Base-by-base conservation (phyloP, 2,888 invertebrate species). In the Gymnosoma rotundatum region DNA sequence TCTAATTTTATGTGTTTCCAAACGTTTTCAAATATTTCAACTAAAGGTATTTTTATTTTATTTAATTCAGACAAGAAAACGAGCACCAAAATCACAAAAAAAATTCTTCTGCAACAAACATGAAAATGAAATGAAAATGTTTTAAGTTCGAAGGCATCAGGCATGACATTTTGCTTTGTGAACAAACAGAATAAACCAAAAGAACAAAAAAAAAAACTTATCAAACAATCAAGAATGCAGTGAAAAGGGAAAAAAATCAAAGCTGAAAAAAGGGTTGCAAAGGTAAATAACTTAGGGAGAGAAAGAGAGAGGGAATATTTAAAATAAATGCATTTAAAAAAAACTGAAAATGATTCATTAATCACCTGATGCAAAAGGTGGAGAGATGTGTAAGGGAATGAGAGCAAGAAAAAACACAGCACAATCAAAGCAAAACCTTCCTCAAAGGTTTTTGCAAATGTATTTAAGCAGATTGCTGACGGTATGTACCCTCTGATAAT, bases 151-250 rank as follows among this genome's bases (percentile, higher is more conserved):
- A 80, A 80, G 78, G 70, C 75, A 83, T 64, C 52, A 74, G 69
- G 79, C 78, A 83, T 83, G 79, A 78, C 78, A 83, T 79, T 83
- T 83, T 50, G 73, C 61, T 80, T 74, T 74, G 56, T 58, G 72
- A 52, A 54, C 70, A 52, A 73, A 64, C 21, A 64, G 21, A 36
- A 50, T 9, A 18, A 42, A 32, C 3, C 3, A 9, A 48, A 5
- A 42, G 16, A 52, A 58, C 0, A 76, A 66, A 21, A 38, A 50
- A 56, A 48, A n/a, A 48, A 48, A 60, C 4, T 12, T 7, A 73
- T 52, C 38, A 66, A 66, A 70, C 58, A 63, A 67, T 61, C 45
- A 70, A 45, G 54, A 78, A 72, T 66, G 50, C 64, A 78, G 70
- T 70, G 69, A 66, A 70, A 74, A 56, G 60, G 72, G 66, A 25